phyloP scores from a whole-genome alignment of 1,140 invertebrate species.

The Callitettix versicolor region DNA sequence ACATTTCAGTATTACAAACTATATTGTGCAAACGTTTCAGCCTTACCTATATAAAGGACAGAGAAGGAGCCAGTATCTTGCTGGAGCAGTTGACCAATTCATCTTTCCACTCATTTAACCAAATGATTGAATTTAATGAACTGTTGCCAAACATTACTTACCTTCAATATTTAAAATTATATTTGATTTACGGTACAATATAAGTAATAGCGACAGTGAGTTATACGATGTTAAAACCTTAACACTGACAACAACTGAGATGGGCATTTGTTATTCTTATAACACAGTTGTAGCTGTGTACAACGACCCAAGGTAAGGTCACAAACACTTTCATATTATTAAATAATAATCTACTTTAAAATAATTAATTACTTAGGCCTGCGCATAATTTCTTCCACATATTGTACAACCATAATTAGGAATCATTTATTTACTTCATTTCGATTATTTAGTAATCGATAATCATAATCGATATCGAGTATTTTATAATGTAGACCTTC shows the following conservation, averaged over 20 bases:
- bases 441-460: too few relatives aligned
- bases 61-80: neutral
- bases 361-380: too few relatives aligned
- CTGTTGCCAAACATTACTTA: conserved; percentile 40
- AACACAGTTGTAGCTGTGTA: conserved; percentile 51
- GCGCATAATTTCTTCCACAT: too few relatives aligned
- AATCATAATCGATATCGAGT: too few relatives aligned
- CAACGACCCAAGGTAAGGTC: conserved; percentile 46
- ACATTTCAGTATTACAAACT: too few relatives aligned
- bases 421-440: too few relatives aligned
- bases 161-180: conserved; percentile 33
- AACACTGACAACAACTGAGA: conserved; percentile 43
- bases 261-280: conserved; percentile 52
- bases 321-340: too few relatives aligned
- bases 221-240: neutral
- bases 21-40: too few relatives aligned
- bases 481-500: too few relatives aligned
- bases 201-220: conserved; percentile 24
- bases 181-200: conserved; percentile 12
- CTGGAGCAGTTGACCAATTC: neutral
- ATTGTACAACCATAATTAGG: too few relatives aligned
- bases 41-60: too few relatives aligned
- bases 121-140: neutral
- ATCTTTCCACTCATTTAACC: neutral
- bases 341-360: too few relatives aligned